These are phyloP conservation scores for Coptodon bakossiorum DNA, from an alignment of 2,113 vertebrate genomes.

Conservation along the genomic window DNA sequence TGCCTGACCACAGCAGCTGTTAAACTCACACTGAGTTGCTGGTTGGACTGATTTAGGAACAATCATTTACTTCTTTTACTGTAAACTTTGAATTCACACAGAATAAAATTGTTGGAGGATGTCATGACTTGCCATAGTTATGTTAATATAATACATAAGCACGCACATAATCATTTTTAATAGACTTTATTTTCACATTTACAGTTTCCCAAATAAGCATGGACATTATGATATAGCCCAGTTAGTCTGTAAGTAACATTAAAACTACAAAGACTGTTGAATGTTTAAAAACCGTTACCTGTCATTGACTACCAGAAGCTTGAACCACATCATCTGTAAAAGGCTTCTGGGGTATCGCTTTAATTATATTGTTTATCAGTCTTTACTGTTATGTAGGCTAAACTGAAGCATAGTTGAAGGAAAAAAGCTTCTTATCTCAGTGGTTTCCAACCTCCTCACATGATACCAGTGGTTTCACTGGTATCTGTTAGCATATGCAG, in stretches of 20 bases:
- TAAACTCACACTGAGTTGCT: neutral
- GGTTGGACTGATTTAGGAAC: neutral
- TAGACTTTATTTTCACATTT: neutral
- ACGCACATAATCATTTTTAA: neutral
- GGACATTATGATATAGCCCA: neutral
- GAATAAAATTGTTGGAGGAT: neutral
- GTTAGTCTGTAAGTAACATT: neutral
- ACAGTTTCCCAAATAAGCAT: neutral
- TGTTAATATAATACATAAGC: neutral
- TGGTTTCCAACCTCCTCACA: neutral
- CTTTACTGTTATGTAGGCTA: fast-evolving
- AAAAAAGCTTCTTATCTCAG: neutral
- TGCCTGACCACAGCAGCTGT: neutral
- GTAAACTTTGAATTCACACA: neutral
- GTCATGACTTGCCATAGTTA: neutral
- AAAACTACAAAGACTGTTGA: neutral
- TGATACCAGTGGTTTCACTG: neutral
- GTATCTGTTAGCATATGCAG: neutral
- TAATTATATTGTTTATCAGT: neutral
- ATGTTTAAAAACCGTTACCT: neutral
- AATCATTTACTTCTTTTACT: neutral
- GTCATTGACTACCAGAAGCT: neutral
- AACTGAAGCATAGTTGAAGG: neutral
- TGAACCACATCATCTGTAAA: neutral
- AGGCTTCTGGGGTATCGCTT: fast-evolving